A percentile compares a stretch with the other conserved stretches of the same genome.
These are phyloP conservation scores for Enteromius fasciolatus DNA, from an alignment of 2,797 vertebrate species.

Conservation along the genomic window DNA sequence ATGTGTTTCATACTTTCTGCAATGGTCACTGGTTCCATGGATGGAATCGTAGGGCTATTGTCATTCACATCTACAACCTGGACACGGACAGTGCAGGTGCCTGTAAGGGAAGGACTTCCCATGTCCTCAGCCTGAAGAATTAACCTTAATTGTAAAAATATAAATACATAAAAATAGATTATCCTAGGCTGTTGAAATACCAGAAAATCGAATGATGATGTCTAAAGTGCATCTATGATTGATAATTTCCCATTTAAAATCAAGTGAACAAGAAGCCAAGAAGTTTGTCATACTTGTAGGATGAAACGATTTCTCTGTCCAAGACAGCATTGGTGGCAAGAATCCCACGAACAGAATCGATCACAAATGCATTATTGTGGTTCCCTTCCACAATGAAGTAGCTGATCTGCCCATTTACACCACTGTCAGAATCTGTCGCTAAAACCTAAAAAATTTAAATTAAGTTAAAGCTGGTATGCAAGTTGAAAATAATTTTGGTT, in stretches of 20 bases:
- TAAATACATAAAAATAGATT: not conserved
- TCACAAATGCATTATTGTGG: conserved; percentile 79
- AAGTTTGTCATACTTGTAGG: conserved; percentile 83
- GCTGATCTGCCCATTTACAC: conserved; percentile 82
- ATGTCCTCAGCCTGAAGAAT: conserved; percentile 86
- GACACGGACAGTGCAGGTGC: conserved; percentile 79
- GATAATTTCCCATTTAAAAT: not conserved
- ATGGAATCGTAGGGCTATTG: conserved; percentile 84
- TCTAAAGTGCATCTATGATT: not conserved
- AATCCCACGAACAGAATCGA: conserved; percentile 83
- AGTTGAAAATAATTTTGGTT: not conserved
- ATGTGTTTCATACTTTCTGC: conserved; percentile 84
- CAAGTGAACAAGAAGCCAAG: not conserved
- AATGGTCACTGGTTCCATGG: conserved; percentile 78
- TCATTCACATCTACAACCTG: conserved; percentile 90
- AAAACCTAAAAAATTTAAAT: conserved; percentile 77
- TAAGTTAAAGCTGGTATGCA: not conserved
- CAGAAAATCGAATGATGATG: not conserved
- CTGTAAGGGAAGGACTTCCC: conserved; percentile 85
- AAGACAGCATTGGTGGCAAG: conserved; percentile 80
- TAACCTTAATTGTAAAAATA: conserved; percentile 73
- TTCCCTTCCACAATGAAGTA: conserved; percentile 89
- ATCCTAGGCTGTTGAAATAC: not conserved
- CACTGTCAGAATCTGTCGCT: conserved; percentile 86
- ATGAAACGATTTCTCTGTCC: conserved; percentile 82